These are phyloP conservation scores for Dendrolimus punctatus DNA, from an alignment of 1,140 invertebrate species.

Conservation along the genomic window DNA sequence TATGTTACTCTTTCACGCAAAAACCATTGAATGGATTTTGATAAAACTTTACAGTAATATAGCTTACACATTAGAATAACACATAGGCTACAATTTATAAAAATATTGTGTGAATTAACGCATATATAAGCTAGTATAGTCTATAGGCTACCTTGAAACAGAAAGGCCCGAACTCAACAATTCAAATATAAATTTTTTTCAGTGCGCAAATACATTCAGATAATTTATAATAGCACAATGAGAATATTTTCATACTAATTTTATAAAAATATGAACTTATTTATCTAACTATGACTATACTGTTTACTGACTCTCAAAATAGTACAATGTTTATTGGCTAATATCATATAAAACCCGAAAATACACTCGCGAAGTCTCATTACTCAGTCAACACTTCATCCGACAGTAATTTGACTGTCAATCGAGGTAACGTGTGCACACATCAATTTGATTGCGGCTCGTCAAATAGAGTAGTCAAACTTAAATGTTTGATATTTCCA, in stretches of 20 bases:
- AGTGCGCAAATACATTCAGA: too few species aligned
- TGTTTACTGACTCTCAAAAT: neutral
- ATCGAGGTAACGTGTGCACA: conserved; percentile 23
- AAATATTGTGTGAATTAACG: too few species aligned
- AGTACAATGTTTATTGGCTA: neutral
- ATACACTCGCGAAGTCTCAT: conserved; percentile 6
- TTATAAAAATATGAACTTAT: neutral
- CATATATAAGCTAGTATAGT: too few species aligned
- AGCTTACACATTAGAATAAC: too few species aligned
- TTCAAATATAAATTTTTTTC: too few species aligned
- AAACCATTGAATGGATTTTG: too few species aligned
- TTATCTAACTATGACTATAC: neutral
- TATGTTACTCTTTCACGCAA: too few species aligned
- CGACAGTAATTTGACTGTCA: conserved; percentile 24
- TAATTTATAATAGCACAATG: too few species aligned
- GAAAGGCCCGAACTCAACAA: too few species aligned
- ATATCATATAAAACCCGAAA: neutral
- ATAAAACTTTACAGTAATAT: too few species aligned
- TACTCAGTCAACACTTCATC: neutral
- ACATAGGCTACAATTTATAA: too few species aligned
- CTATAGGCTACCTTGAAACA: too few species aligned
- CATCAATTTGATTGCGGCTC: conserved; percentile 26
- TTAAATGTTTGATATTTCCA: conserved; percentile 22
- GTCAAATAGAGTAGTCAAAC: conserved; percentile 19
- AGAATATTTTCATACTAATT: neutral